These are phyloP conservation scores for Leptopilina drosophilae DNA, from an alignment of 2,888 invertebrate genomes.

Conservation along the genomic window DNA sequence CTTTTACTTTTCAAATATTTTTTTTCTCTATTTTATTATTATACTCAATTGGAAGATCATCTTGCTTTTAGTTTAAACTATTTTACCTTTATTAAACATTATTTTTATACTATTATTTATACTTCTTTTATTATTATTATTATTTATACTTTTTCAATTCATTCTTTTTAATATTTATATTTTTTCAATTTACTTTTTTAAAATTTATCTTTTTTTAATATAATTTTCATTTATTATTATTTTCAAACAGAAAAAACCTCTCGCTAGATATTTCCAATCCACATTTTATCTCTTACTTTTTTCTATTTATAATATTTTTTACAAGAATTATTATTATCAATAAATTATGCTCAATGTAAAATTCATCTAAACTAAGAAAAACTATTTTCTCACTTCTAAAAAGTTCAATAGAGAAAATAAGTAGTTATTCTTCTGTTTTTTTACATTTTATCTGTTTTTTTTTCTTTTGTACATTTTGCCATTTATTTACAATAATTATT, in stretches of 20 bases:
- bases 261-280: neutral
- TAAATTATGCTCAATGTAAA: conserved; percentile 35
- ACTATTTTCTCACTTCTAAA: neutral
- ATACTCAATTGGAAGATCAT: neutral
- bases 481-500: neutral
- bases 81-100: too few species aligned
- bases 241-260: neutral
- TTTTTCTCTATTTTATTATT: too few species aligned
- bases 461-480: conserved; percentile 29
- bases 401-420: conserved; percentile 33
- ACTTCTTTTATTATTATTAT: too few species aligned
- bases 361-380: neutral
- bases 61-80: neutral
- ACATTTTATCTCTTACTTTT: neutral
- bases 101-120: too few species aligned
- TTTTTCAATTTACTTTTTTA: neutral
- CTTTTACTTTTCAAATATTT: too few species aligned
- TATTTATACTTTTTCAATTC: too few species aligned
- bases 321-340: conserved; percentile 4
- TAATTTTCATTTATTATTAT: neutral
- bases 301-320: neutral
- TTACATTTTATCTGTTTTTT: too few species aligned
- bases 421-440: conserved; percentile 11
- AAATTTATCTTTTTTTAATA: neutral
- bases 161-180: too few species aligned